Conservation (phyloP, 2,113 vertebrate species). For the Patagioenas fasciata region DNA sequence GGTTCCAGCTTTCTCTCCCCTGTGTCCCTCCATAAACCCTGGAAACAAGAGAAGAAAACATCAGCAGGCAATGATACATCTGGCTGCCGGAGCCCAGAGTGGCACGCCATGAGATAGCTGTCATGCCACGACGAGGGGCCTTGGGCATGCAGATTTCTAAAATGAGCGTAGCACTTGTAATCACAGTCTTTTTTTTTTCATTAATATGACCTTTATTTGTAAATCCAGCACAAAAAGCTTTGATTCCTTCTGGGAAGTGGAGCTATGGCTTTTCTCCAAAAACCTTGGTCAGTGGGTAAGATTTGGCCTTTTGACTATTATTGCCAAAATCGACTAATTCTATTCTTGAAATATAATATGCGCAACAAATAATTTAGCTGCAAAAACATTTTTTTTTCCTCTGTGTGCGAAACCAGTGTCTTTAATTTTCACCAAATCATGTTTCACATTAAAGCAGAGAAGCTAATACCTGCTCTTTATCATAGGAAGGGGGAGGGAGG, state of each 20-base stretch:
- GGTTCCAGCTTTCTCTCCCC: background rate
- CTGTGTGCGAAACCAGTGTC: background rate
- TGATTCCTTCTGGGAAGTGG: background rate
- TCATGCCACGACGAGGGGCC: background rate
- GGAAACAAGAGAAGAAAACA: background rate
- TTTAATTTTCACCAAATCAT: conserved; percentile 22
- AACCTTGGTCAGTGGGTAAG: background rate
- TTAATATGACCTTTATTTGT: background rate
- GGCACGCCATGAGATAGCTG: background rate
- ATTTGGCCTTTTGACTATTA: background rate
- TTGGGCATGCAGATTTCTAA: background rate
- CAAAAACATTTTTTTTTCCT: background rate
- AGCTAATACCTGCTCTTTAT: conserved; percentile 44
- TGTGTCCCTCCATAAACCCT: background rate
- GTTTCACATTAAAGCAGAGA: background rate
- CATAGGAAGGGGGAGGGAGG: background rate
- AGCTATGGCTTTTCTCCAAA: background rate
- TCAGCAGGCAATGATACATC: background rate
- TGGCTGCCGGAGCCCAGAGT: background rate
- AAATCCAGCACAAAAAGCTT: background rate
- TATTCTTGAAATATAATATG: background rate
- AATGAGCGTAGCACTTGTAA: background rate
- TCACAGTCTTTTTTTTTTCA: background rate
- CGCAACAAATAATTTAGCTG: background rate
- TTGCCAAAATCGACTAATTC: background rate